A percentile compares a stretch with the other conserved stretches of the same genome.
These are phyloP conservation scores for Lophura nycthemera DNA, from an alignment of 2,113 vertebrate genomes.

Conservation along the genomic window DNA sequence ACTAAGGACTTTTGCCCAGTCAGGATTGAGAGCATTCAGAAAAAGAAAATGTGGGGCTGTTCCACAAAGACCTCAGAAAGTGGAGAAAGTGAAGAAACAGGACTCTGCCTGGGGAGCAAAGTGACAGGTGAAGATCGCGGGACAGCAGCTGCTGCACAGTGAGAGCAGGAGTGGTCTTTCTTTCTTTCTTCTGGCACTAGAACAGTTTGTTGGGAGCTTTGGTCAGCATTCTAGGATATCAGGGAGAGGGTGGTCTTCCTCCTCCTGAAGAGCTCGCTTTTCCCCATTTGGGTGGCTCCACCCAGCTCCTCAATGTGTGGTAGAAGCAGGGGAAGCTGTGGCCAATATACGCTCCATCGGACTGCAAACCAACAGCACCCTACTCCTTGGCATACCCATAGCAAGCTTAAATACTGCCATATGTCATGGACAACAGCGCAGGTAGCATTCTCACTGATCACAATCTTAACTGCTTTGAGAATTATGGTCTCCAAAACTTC, in stretches of 20 bases:
- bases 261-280: background rate
- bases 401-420: rapidly evolving
- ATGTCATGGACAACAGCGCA: background rate
- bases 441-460: background rate
- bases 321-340: background rate
- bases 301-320: rapidly evolving
- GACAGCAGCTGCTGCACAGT: background rate
- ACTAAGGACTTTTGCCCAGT: background rate
- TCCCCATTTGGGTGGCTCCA: background rate
- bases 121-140: rapidly evolving
- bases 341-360: background rate
- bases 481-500: background rate
- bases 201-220: background rate
- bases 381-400: background rate
- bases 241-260: background rate
- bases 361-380: background rate
- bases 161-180: background rate
- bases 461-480: background rate
- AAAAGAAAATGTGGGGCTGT: background rate
- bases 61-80: background rate
- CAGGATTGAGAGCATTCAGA: background rate
- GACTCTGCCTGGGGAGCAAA: rapidly evolving
- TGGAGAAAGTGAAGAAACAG: background rate
- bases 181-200: background rate
- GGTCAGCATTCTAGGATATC: background rate